Percentiles rank a stretch among this genome's conserved stretches.
phyloP scores from a whole-genome alignment of 2,113 vertebrate species.

The Anhinga anhinga region DNA sequence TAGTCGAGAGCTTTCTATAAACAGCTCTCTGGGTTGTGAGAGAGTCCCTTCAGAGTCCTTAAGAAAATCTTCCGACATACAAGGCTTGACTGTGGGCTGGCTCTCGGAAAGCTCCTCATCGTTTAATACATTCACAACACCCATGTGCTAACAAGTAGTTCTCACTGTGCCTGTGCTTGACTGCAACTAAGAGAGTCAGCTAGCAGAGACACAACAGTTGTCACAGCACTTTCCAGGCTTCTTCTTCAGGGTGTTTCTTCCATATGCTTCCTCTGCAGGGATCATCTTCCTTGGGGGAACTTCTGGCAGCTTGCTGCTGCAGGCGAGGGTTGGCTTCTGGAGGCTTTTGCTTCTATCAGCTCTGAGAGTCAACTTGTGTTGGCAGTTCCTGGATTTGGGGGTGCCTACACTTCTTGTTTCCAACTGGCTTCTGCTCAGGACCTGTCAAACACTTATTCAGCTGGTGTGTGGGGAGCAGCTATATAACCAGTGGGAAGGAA shows the following conservation, averaged over 20 bases:
- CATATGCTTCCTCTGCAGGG: neutral
- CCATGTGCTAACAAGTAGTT: neutral
- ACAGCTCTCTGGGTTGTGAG: neutral
- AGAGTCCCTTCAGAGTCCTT: neutral
- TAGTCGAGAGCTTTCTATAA: neutral
- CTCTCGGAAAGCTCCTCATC: neutral
- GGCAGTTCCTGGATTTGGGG: neutral
- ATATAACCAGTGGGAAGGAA: neutral
- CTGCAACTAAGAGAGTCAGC: neutral
- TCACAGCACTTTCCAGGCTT: neutral
- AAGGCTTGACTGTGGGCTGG: neutral
- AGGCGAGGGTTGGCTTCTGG: neutral
- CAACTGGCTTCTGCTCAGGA: neutral
- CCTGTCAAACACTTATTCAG: neutral
- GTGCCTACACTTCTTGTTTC: neutral
- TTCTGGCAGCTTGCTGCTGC: neutral
- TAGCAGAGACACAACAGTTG: constrained; percentile 10
- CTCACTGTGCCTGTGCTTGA: neutral
- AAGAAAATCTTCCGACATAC: neutral
- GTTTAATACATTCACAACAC: neutral
- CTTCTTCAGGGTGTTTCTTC: constrained; percentile 22
- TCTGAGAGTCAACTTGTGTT: neutral
- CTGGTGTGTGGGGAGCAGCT: neutral
- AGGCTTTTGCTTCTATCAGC: neutral
- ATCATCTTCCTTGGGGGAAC: neutral